These are phyloP conservation scores for Glandiceps talaboti DNA, from an alignment of 53 echinoderm and acorn worm genomes.

Conservation along the genomic window DNA sequence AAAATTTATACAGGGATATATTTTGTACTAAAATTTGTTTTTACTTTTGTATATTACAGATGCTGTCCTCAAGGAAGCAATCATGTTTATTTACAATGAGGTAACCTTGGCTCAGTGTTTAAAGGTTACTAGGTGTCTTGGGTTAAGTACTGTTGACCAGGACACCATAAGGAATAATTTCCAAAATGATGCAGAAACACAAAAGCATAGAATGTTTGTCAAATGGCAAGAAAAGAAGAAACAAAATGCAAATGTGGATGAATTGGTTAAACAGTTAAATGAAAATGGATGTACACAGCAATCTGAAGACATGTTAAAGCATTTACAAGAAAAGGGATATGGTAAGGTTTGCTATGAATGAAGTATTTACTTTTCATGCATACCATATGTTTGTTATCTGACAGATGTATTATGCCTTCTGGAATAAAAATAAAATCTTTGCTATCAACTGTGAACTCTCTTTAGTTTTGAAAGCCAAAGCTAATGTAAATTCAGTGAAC, in stretches of 20 bases:
- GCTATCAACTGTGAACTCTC: no score
- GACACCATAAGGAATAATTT: not conserved
- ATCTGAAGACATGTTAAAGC: not conserved
- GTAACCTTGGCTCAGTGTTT: not conserved
- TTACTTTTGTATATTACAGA: no score
- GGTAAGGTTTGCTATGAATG: no score
- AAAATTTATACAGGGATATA: no score
- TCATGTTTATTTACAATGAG: not conserved
- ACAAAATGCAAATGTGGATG: not conserved
- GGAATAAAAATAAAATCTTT: no score
- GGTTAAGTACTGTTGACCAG: not conserved
- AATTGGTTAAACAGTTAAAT: not conserved
- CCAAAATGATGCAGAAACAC: not conserved
- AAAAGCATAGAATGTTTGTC: not conserved
- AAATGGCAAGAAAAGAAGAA: not conserved
- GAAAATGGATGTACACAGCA: not conserved
- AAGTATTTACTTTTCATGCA: no score
- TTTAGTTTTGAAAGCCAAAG: no score
- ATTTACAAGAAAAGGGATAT: not conserved
- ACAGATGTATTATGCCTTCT: no score
- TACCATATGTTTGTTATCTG: no score
- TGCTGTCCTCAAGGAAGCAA: not conserved
- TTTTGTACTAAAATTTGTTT: no score
- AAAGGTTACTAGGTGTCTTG: not conserved
- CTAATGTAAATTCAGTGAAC: no score